Evolutionary conservation across 2,113 vertebrate genomes (phyloP).

Genomic region (Phyllopteryx taeniolatus): DNA sequence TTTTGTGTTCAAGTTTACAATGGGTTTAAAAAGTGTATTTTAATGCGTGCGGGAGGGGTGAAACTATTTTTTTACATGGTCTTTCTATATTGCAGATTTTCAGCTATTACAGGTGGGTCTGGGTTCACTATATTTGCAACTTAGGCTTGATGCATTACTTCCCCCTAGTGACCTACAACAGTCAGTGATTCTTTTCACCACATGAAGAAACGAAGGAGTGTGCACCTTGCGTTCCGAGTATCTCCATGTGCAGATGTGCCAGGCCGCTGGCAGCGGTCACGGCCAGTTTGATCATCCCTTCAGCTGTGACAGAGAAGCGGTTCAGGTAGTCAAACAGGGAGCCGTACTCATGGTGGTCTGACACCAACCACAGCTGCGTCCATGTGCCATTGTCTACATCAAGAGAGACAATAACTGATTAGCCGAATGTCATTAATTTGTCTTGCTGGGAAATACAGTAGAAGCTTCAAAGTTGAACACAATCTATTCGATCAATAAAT

Average conservation of each 20-base stretch:
- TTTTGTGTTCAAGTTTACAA: too few relatives aligned
- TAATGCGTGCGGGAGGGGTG: too few relatives aligned
- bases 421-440: background rate
- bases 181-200: too few relatives aligned
- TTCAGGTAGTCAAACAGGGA: conserved; percentile 96
- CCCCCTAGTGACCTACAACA: too few relatives aligned
- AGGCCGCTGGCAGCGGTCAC: conserved; percentile 91
- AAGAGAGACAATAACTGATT: background rate
- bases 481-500: too few relatives aligned
- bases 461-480: background rate
- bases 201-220: background rate
- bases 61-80: too few relatives aligned
- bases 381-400: conserved; percentile 90
- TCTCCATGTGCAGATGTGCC: conserved; percentile 97
- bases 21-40: too few relatives aligned
- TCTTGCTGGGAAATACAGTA: background rate
- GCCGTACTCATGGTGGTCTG: conserved; percentile 92
- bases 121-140: too few relatives aligned
- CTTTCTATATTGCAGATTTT: too few relatives aligned
- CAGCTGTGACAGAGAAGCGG: conserved; percentile 86
- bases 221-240: conserved; percentile 91
- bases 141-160: too few relatives aligned
- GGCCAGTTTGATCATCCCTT: conserved; percentile 93
- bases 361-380: conserved; percentile 96
- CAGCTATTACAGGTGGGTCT: too few relatives aligned